These are phyloP conservation scores for Tetramorium alpestre DNA, from an alignment of 1,140 invertebrate genomes.

Conservation along the genomic window DNA sequence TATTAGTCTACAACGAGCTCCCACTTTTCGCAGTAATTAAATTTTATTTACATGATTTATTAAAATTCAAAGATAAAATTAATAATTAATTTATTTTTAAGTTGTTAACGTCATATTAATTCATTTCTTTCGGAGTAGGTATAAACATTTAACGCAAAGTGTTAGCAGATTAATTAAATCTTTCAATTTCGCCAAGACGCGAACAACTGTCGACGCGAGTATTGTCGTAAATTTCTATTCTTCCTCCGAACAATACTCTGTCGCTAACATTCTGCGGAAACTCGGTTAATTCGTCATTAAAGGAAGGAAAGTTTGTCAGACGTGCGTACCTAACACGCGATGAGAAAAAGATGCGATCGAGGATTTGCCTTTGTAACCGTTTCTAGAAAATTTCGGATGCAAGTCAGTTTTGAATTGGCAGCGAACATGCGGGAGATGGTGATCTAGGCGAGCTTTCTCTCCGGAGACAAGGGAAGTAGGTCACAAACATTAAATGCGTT, in stretches of 20 bases:
- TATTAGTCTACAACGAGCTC: not conserved
- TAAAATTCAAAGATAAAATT: not conserved
- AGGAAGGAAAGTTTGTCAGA: slow-evolving; percentile 25
- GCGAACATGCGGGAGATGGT: slow-evolving; percentile 47
- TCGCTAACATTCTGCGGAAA: not conserved
- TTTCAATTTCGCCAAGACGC: not conserved
- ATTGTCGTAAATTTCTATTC: slow-evolving; percentile 12
- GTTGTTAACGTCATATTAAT: not conserved
- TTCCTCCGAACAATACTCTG: not conserved
- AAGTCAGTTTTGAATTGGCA: slow-evolving; percentile 57
- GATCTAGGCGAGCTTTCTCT: slow-evolving; percentile 62
- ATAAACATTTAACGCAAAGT: not conserved
- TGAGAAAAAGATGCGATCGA: not conserved
- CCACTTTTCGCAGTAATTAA: not conserved
- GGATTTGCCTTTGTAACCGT: not conserved
- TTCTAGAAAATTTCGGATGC: slow-evolving; percentile 11
- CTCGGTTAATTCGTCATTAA: slow-evolving; percentile 33
- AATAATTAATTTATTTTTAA: not conserved
- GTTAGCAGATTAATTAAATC: not conserved
- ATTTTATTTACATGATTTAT: not conserved
- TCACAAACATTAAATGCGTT: slow-evolving; percentile 65
- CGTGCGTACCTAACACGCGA: not conserved
- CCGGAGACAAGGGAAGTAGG: slow-evolving; percentile 60
- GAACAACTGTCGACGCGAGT: not conserved
- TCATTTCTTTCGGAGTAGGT: not conserved